phyloP scores from a whole-genome alignment of 2,797 vertebrate species.

The Chelonia mydas region DNA sequence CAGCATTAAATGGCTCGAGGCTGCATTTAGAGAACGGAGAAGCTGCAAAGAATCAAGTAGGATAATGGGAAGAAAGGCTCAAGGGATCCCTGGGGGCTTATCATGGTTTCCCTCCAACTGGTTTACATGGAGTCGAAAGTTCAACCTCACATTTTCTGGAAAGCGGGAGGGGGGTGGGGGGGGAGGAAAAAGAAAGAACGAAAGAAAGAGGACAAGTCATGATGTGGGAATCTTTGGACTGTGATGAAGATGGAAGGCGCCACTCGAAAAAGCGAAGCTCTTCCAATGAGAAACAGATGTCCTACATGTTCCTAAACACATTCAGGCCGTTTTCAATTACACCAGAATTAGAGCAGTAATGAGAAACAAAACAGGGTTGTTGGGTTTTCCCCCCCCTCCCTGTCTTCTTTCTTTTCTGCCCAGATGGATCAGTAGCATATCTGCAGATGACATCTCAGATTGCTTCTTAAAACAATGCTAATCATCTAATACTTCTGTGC shows the following conservation, averaged over 20 bases:
- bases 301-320: slow-evolving; percentile 77
- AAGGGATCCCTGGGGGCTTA: slow-evolving; percentile 43
- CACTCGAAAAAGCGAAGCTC: slow-evolving; percentile 77
- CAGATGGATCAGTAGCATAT: slow-evolving; percentile 35
- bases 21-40: slow-evolving; percentile 50
- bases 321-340: slow-evolving; percentile 77
- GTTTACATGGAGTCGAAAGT: slow-evolving; percentile 82
- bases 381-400: background rate
- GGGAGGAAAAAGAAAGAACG: slow-evolving; percentile 8
- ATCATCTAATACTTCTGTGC: slow-evolving; percentile 29
- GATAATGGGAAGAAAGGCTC: slow-evolving; percentile 72
- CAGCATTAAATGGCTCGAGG: slow-evolving; percentile 56
- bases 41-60: slow-evolving; percentile 66
- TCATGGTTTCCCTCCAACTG: slow-evolving; percentile 70
- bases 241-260: slow-evolving; percentile 79
- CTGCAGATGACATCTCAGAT: slow-evolving; percentile 57
- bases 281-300: slow-evolving; percentile 86
- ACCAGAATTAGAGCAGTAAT: slow-evolving; percentile 74
- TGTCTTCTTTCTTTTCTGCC: slow-evolving; percentile 19
- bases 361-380: slow-evolving; percentile 71
- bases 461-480: slow-evolving; percentile 44
- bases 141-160: slow-evolving; percentile 81
- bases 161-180: slow-evolving; percentile 58
- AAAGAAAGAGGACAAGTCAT: slow-evolving; percentile 77
- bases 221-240: slow-evolving; percentile 82